Percentiles rank a stretch among this genome's conserved stretches.
phyloP scores from a whole-genome alignment of 2,888 invertebrate genomes.

The Smittia sp. region DNA sequence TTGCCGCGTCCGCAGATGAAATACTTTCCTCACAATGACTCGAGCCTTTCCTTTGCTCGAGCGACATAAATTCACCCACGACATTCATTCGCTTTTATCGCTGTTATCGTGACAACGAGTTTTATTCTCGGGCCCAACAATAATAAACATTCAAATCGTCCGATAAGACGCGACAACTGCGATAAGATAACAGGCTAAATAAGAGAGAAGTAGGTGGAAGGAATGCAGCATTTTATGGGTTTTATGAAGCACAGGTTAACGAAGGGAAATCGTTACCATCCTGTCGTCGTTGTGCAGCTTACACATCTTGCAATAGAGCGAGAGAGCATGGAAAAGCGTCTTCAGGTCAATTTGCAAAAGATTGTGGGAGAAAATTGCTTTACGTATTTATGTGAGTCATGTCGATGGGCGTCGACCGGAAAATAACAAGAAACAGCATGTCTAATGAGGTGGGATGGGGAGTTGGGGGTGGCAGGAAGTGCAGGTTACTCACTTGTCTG shows the following conservation, averaged over 20 bases:
- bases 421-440: neutral
- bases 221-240: neutral
- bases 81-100: neutral
- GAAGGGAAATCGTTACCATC: neutral
- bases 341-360: no score
- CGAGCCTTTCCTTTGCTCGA: neutral
- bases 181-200: neutral
- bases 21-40: neutral
- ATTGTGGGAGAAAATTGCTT: neutral
- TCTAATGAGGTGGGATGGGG: neutral
- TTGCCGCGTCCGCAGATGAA: neutral
- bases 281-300: no score
- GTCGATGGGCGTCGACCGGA: slow-evolving; percentile 14
- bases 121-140: neutral
- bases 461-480: neutral
- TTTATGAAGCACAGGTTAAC: neutral
- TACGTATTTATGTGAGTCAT: neutral
- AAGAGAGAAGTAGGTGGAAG: neutral
- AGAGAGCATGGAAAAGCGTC: no score
- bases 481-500: slow-evolving; percentile 27
- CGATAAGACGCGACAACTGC: neutral
- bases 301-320: no score
- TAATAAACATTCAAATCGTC: neutral
- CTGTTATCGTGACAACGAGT: neutral
- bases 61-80: slow-evolving; percentile 4